Evolutionary conservation across 2,113 vertebrate species (phyloP), one percentile per base, ranked within the genome.

Genomic region (Tinamus guttatus): DNA sequence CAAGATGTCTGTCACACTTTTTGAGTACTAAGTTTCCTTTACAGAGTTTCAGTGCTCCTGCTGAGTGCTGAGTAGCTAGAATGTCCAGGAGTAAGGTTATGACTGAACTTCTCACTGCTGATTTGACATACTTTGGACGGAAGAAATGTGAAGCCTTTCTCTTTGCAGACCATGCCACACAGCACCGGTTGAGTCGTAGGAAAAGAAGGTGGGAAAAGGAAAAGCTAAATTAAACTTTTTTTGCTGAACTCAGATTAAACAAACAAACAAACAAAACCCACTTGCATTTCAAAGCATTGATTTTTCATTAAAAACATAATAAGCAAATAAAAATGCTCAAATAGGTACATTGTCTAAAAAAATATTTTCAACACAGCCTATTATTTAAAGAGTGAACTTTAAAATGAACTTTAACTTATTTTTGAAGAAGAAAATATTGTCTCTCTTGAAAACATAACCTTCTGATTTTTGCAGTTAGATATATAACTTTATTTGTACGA

Each of bases 371-470:
- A 76, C 85, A 54, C 40, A 67, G 32, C 4, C 40, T 1, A 3
- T 6, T 69, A 38, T 38, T 62, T 62, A 4, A 54, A 67, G 18
- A 84, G 69, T 11, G 6, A 52, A 56, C 11, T 82, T 59, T 47
- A 2, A 1, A 2, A 2, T 30, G 7, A 52, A 56, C 9, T 82
- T 59, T 47, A 2, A 1, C 1, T 2, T 22, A 13, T 43, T 58
- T 80, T 59, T 70, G 41, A 13, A 11, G 3, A 49, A 62, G n/a
- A 56, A 40, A 5, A 28, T 0, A 54, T 52, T 10, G 6, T 51
- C 12, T 14, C 4, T 60, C 22, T n/a, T 85, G 69, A 70, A 56
- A 12, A 80, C 45, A 15, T 1, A 0, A 60, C 3, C 3, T 69
- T 63, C 79, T 58, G 1, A 56, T 32, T 40, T 25, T 63, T 63